Evolutionary conservation across 2,797 vertebrate species (phyloP).

Genomic region (Alfaro cultratus): DNA sequence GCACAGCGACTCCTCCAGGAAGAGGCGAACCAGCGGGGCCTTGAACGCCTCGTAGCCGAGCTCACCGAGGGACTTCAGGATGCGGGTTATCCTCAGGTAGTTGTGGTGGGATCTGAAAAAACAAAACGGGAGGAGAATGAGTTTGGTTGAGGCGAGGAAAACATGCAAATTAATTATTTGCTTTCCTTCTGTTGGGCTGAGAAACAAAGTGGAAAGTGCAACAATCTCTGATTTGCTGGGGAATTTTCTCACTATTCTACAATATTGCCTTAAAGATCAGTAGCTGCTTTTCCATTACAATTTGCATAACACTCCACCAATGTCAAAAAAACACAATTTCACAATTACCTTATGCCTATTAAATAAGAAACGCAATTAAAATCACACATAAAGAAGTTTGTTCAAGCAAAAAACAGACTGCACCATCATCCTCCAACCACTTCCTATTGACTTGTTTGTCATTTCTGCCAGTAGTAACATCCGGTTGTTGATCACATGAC

Average conservation of each 20-base stretch:
- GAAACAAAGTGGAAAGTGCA: neutral
- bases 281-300: neutral
- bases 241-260: neutral
- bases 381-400: too few relatives aligned
- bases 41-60: constrained; percentile 97
- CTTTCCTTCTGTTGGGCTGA: neutral
- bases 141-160: neutral
- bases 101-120: constrained; percentile 93
- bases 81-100: constrained; percentile 96
- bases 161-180: neutral
- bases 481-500: too few relatives aligned
- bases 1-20: constrained; percentile 92
- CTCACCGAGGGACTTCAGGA: constrained; percentile 97
- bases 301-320: too few relatives aligned
- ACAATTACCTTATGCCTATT: too few relatives aligned
- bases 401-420: too few relatives aligned
- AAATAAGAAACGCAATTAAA: too few relatives aligned
- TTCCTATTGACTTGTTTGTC: too few relatives aligned
- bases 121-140: neutral
- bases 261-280: neutral
- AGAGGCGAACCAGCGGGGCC: constrained; percentile 89
- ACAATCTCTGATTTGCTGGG: neutral
- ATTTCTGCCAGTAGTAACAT: too few relatives aligned
- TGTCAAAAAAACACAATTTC: too few relatives aligned
- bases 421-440: too few relatives aligned